These are phyloP conservation scores for Phalacrocorax carbo DNA, from an alignment of 2,113 vertebrate genomes.

Conservation along the genomic window DNA sequence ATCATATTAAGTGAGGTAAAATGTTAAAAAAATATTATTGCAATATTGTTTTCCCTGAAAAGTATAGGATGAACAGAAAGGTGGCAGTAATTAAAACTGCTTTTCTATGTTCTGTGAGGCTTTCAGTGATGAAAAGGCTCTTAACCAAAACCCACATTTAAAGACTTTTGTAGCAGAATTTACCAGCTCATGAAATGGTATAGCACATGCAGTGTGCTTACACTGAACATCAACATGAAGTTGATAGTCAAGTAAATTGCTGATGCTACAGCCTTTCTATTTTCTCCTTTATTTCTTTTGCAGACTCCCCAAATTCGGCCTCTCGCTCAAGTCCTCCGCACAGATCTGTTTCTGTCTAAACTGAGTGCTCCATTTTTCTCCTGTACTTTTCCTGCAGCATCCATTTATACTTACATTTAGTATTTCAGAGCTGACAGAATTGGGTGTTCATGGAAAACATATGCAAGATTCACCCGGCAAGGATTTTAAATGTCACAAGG, in stretches of 20 bases:
- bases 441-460: constrained; percentile 43
- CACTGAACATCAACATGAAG: neutral
- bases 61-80: neutral
- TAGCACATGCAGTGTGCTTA: neutral
- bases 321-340: neutral
- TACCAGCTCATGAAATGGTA: neutral
- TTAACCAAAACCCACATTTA: neutral
- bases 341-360: neutral
- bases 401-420: neutral
- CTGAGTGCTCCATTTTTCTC: neutral
- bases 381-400: neutral
- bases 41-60: neutral
- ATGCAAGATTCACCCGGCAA: neutral
- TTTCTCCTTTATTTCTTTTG: neutral
- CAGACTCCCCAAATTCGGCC: neutral
- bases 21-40: neutral
- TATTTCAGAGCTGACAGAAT: constrained; percentile 51
- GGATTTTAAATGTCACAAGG: constrained; percentile 33
- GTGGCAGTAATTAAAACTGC: neutral
- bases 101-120: neutral
- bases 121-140: neutral
- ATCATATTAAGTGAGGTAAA: neutral
- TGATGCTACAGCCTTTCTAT: neutral
- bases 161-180: neutral
- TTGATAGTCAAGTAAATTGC: neutral